Conservation (phyloP, 2,797 vertebrate genomes). For the Luscinia megarhynchos region DNA sequence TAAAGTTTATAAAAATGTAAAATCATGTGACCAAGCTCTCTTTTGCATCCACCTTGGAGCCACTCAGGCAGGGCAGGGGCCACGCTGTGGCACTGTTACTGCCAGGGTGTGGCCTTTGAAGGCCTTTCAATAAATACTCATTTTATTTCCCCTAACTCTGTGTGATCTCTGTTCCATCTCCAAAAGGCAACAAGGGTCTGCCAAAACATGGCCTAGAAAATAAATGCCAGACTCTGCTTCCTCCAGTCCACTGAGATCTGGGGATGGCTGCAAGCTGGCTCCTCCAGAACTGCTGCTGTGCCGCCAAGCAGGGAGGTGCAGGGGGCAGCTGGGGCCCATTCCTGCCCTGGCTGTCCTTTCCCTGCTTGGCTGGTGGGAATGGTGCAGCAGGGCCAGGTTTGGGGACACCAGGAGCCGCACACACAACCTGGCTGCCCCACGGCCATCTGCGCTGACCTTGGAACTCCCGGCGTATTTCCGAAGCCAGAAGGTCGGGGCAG, state of each 20-base stretch:
- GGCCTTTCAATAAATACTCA: no score
- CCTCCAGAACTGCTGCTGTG: not conserved
- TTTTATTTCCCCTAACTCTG: no score
- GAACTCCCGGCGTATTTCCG: not conserved
- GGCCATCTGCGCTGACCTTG: not conserved
- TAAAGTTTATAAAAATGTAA: no score
- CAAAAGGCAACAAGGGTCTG: no score
- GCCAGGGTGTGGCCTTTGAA: no score
- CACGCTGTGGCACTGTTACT: no score
- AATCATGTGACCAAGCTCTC: no score
- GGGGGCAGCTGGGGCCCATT: not conserved
- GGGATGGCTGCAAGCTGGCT: not conserved
- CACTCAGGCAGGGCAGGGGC: no score
- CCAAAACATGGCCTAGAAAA: not conserved
- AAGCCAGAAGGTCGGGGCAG: constrained; percentile 52
- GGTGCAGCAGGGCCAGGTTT: not conserved
- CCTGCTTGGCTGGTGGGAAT: not conserved
- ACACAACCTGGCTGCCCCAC: not conserved
- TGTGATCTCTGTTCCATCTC: no score
- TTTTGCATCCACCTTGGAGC: no score
- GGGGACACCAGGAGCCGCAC: not conserved
- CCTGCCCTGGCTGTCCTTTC: not conserved
- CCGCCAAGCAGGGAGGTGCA: rapidly evolving
- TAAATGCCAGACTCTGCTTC: not conserved
- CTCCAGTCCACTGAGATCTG: not conserved